Evolutionary conservation across 2,888 invertebrate species (phyloP), one percentile per base, ranked within the genome.

Genomic region (Nematopogon swammerdamellus): DNA sequence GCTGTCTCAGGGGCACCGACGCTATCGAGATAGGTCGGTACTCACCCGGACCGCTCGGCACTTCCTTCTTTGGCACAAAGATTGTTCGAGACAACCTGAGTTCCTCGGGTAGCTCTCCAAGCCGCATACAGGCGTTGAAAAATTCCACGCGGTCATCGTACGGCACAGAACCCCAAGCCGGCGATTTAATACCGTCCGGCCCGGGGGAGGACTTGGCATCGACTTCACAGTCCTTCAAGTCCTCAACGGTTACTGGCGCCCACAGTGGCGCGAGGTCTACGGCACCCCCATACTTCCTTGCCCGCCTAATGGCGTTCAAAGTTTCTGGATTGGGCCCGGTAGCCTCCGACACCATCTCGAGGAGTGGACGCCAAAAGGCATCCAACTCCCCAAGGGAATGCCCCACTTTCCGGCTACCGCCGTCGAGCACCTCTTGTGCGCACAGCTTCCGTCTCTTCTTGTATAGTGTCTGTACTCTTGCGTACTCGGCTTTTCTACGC

Each of bases 11-110:
- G 49, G 57, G 52, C 46, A 61, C 55, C 53, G 59, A 57, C 54
- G 57, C 54, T 47, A 61, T 55, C 10, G 55, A 55, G 2, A 61
- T 58, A 54, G 57, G 61, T 48, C 57, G 55, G 18, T 59, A 63
- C 43, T 60, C 62, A 25, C 54, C 54, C 8, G 59, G 60, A 3
- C 54, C 47, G 14, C 19, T 53, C n/a, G 57, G 59, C 19, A 18
- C 49, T 16, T 53, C 56, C 30, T 18, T 54, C 44, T 59, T 59
- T 18, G 57, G 57, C 44, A 59, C 53, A 18, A 59, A 59, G 44
- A 57, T 49, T 3, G 56, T 59, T 6, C 58, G 50, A 45, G 56
- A 49, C 30, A 46, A 55, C 16, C 51, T 49, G 46, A 55, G 51
- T 8, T 50, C 49, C 14, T 51, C 52, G 3, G 56, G 54, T 1